A percentile compares a stretch with the other conserved stretches of the same genome.
Conservation (phyloP, 2,113 vertebrate species). For the Archilochus colubris region DNA sequence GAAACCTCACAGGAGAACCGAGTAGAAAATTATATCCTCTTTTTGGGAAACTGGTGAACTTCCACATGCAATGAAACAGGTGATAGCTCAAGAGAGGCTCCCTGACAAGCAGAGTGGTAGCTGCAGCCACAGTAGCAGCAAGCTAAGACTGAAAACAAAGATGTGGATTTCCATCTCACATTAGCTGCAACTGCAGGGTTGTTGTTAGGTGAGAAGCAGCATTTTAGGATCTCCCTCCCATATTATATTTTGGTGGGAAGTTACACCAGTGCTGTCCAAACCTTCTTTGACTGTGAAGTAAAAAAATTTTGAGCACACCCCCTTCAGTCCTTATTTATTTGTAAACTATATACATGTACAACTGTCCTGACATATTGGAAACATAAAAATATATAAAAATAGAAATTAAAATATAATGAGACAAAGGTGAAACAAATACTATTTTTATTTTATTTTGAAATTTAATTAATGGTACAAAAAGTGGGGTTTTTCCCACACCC, state of each 20-base stretch:
- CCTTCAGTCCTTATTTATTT: neutral
- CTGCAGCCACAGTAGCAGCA: neutral
- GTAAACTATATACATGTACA: neutral
- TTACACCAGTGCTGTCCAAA: neutral
- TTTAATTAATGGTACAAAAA: neutral
- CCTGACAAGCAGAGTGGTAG: neutral
- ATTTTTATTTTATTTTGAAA: neutral
- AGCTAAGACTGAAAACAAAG: neutral
- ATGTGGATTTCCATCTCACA: rapidly evolving
- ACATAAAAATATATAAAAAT: neutral
- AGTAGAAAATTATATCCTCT: neutral
- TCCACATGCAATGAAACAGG: neutral
- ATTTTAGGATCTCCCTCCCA: neutral
- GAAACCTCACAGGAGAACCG: rapidly evolving
- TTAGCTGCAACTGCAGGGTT: neutral
- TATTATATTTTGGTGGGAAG: neutral
- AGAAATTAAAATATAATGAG: neutral
- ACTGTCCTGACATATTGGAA: neutral
- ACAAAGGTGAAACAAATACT: neutral
- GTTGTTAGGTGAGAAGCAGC: neutral
- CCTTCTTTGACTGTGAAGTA: neutral
- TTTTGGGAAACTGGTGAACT: neutral
- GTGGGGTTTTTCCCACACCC: rapidly evolving
- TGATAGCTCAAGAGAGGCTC: neutral
- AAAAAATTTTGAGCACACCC: rapidly evolving